Percentiles rank a stretch among this genome's conserved stretches.
Conservation (phyloP, 1,140 invertebrate species). For the Maniola jurtina region DNA sequence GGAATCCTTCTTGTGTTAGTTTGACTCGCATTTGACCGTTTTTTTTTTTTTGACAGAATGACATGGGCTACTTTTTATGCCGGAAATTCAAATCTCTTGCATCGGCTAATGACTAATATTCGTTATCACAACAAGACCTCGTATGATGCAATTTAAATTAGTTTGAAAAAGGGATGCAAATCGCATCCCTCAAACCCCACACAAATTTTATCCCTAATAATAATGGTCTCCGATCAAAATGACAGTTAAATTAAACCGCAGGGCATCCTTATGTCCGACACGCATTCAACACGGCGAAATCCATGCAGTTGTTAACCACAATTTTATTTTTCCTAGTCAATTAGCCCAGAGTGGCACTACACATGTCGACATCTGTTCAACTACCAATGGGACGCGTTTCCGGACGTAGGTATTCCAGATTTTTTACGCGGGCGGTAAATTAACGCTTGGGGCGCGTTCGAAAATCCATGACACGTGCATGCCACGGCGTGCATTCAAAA, state of each 20-base stretch:
- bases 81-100: too few relatives aligned
- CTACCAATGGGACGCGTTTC: conserved; percentile 63
- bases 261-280: conserved; percentile 10
- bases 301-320: conserved; percentile 29
- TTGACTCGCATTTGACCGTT: too few relatives aligned
- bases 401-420: conserved; percentile 56
- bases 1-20: too few relatives aligned
- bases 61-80: too few relatives aligned
- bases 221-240: too few relatives aligned
- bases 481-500: conserved; percentile 18
- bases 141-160: too few relatives aligned
- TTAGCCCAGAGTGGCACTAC: conserved; percentile 58
- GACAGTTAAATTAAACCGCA: conserved; percentile 6
- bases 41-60: too few relatives aligned
- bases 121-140: too few relatives aligned
- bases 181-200: too few relatives aligned
- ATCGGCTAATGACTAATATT: too few relatives aligned
- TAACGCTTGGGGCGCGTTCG: conserved; percentile 56
- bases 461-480: conserved; percentile 55
- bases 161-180: too few relatives aligned
- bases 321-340: conserved; percentile 70
- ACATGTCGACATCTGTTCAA: conserved; percentile 74
- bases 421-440: conserved; percentile 68
- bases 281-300: conserved; percentile 24
- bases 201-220: too few relatives aligned